Base-by-base conservation (phyloP, 2,113 vertebrate genomes). In the Brachionichthys hirsutus region DNA sequence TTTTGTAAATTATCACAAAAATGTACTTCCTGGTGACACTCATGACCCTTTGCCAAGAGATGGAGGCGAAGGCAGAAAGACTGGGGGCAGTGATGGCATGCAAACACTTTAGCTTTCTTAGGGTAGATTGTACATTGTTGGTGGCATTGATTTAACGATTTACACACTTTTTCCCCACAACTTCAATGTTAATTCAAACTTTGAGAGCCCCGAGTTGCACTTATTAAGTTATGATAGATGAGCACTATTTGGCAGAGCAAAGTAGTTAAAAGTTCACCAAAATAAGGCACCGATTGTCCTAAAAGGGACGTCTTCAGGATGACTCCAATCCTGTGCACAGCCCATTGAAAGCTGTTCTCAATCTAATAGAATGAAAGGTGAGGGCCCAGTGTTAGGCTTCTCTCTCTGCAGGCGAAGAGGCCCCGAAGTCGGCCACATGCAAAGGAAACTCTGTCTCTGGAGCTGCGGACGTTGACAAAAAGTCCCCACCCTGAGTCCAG, bases 381-480 rank as follows among this genome's bases (percentile, higher is more conserved):
- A 74, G 66, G 42, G 45, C 42, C 48, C 45, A 57, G 42, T 42
- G 6, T 73, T 65, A 59, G 78, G 63, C 60, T 70, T 47, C 53
- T 65, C 36, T 46, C 70, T 70, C 69, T 65, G 47, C 71, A 67
- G 80, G 85, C 30, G 30, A 64, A 53, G 62, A 36, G 69, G 65
- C 75, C 73, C 34, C 9, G 24, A 43, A 58, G 67, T 73, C 68
- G 77, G 77, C 69, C 67, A 78, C 83, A 74, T 71, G 68, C 41
- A 24, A 80, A 69, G 69, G 70, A 67, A 75, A 66, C 62, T 68
- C 12, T 1, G 59, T 68, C 78, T 81, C 53, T 66, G 53, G 77
- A 80, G 75, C 72, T 65, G 57, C 62, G 63, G 66, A 85, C 62
- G 80, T 80, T 83, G 81, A 87, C 87, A 85, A 78, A 80, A 65